Percentiles rank a stretch among this genome's conserved stretches.
Conservation (phyloP, 2,113 vertebrate genomes). For the Microcebus griseorufus region DNA sequence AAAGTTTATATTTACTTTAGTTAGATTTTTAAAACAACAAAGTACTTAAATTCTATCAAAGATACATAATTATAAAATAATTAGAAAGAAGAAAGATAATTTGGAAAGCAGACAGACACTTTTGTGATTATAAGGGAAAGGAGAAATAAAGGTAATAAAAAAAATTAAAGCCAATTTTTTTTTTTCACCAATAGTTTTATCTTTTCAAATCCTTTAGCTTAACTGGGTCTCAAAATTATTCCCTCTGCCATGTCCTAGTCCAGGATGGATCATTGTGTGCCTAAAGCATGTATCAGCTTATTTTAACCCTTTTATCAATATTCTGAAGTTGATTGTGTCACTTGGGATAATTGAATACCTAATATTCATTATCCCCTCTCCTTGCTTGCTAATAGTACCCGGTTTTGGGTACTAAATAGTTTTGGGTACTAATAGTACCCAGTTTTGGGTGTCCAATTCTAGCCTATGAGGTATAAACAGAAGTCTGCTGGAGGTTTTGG, state of each 20-base stretch:
- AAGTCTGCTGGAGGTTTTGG: not conserved
- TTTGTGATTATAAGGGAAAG: not conserved
- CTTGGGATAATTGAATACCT: not conserved
- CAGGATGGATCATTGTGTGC: not conserved
- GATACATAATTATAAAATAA: slow-evolving; percentile 54
- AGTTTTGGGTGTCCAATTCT: not conserved
- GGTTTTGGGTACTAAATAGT: not conserved
- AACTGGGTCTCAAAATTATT: not conserved
- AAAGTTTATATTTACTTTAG: slow-evolving; percentile 45
- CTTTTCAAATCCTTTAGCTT: slow-evolving; percentile 3
- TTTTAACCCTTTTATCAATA: not conserved
- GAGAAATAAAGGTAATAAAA: slow-evolving; percentile 6
- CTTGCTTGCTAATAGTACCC: not conserved
- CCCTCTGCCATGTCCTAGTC: not conserved
- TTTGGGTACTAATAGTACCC: too few relatives aligned
- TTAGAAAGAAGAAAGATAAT: not conserved
- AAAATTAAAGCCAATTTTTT: not conserved
- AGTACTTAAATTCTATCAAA: slow-evolving; percentile 51
- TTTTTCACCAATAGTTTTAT: not conserved
- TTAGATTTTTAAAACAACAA: slow-evolving; percentile 58
- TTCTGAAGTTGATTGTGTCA: not conserved
- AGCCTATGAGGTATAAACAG: not conserved
- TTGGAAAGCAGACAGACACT: not conserved
- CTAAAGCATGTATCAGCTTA: not conserved
- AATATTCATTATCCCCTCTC: not conserved